Evolutionary conservation across 2,113 vertebrate genomes (phyloP).

Genomic region (Bungarus multicinctus): DNA sequence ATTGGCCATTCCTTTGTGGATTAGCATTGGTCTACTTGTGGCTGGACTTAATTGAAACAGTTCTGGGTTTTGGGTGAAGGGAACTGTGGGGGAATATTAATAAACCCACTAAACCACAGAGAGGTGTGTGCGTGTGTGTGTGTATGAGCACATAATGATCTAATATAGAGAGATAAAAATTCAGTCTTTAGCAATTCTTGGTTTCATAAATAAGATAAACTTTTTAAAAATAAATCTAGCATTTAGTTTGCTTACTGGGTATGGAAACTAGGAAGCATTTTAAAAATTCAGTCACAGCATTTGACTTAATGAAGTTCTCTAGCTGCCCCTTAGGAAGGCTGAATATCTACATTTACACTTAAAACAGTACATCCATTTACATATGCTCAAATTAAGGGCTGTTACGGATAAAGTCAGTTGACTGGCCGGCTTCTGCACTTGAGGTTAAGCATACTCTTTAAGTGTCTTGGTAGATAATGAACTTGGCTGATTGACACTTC

Average conservation of each 20-base stretch:
- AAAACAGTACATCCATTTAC: neutral
- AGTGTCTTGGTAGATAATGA: neutral
- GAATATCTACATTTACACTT: constrained; percentile 12
- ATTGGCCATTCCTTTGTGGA: no score
- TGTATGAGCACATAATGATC: no score
- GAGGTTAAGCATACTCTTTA: neutral
- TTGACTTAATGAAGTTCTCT: constrained; percentile 16
- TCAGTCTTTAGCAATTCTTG: neutral
- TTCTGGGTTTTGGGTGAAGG: neutral
- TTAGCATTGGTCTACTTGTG: neutral
- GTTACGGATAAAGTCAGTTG: neutral
- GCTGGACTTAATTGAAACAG: neutral
- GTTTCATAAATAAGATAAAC: neutral
- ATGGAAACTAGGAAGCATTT: constrained; percentile 1
- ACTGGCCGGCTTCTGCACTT: neutral
- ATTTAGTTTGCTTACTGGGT: neutral
- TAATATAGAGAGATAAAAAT: neutral
- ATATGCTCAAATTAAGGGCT: constrained; percentile 12
- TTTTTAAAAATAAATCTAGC: neutral
- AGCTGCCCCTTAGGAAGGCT: neutral
- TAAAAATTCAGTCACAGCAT: constrained; percentile 4
- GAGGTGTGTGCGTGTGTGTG: no score
- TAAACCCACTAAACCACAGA: neutral
- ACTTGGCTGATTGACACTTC: neutral
- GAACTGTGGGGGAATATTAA: neutral